A percentile compares a stretch with the other conserved stretches of the same genome.
phyloP scores from a whole-genome alignment of 2,888 invertebrate genomes.

The Chydorus sphaericus region DNA sequence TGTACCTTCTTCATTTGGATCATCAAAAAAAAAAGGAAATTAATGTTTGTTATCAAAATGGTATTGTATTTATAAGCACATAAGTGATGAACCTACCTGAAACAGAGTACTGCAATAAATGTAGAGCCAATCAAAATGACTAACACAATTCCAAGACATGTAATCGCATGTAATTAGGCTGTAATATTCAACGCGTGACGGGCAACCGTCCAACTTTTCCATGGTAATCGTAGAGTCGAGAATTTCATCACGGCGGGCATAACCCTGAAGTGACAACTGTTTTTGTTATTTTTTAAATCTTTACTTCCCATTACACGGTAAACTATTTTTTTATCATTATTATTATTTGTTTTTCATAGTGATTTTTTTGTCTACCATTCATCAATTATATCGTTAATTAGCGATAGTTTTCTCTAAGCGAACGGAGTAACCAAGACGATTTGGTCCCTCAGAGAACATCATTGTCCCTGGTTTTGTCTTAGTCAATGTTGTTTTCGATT shows the following conservation, averaged over 20 bases:
- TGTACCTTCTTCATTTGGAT: slow-evolving; percentile 16
- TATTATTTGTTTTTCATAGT: background rate
- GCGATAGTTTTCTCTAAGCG: too few relatives aligned
- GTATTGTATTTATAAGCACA: too few relatives aligned
- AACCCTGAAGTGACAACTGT: slow-evolving; percentile 42
- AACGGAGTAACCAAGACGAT: too few relatives aligned
- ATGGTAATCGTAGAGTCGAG: slow-evolving; percentile 25
- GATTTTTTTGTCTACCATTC: background rate
- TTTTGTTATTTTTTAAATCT: background rate
- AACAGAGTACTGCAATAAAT: slow-evolving; percentile 56
- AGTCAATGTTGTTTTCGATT: too few relatives aligned
- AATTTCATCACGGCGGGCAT: slow-evolving; percentile 48
- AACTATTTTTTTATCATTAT: background rate
- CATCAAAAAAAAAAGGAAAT: too few relatives aligned
- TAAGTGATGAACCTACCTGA: slow-evolving; percentile 41
- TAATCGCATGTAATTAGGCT: too few relatives aligned
- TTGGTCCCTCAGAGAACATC: too few relatives aligned
- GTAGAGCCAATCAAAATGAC: slow-evolving; percentile 57
- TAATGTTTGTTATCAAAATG: too few relatives aligned
- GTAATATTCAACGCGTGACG: slow-evolving; percentile 69
- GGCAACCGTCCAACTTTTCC: slow-evolving; percentile 53
- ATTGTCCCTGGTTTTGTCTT: too few relatives aligned
- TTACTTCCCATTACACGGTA: background rate
- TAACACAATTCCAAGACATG: slow-evolving; percentile 57
- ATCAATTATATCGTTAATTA: too few relatives aligned